Evolutionary conservation across 1,140 invertebrate genomes (phyloP).

Genomic region (Papilio glaucus): DNA sequence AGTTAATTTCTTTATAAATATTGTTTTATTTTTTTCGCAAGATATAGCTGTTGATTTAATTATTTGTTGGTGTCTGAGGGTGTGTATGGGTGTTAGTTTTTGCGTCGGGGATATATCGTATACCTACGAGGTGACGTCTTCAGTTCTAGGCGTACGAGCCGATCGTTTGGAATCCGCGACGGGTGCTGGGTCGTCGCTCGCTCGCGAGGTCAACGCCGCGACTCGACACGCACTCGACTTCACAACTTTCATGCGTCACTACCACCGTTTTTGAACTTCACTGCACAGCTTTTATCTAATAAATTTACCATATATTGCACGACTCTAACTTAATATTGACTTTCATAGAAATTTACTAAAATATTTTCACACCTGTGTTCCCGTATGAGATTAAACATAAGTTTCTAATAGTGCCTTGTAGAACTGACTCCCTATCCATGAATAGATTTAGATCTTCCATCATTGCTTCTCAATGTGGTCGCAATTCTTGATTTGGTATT

Average conservation of each 20-base stretch:
- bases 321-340: not conserved
- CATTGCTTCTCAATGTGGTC: too few relatives aligned
- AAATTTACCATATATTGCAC: not conserved
- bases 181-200: conserved; percentile 67
- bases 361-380: not conserved
- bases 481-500: too few relatives aligned
- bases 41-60: not conserved
- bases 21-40: too few relatives aligned
- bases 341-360: not conserved
- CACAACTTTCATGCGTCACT: conserved; percentile 43
- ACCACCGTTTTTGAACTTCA: conserved; percentile 38
- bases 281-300: conserved; percentile 20
- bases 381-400: too few relatives aligned
- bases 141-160: not conserved
- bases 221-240: conserved; percentile 36
- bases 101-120: not conserved
- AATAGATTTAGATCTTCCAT: too few relatives aligned
- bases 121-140: not conserved
- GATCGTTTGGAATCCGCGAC: conserved; percentile 6
- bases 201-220: conserved; percentile 68
- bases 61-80: not conserved
- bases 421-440: too few relatives aligned
- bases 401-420: too few relatives aligned
- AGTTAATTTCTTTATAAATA: too few relatives aligned
- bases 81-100: not conserved